phyloP scores from a whole-genome alignment of 2,113 vertebrate species.

The Acinonyx jubatus region DNA sequence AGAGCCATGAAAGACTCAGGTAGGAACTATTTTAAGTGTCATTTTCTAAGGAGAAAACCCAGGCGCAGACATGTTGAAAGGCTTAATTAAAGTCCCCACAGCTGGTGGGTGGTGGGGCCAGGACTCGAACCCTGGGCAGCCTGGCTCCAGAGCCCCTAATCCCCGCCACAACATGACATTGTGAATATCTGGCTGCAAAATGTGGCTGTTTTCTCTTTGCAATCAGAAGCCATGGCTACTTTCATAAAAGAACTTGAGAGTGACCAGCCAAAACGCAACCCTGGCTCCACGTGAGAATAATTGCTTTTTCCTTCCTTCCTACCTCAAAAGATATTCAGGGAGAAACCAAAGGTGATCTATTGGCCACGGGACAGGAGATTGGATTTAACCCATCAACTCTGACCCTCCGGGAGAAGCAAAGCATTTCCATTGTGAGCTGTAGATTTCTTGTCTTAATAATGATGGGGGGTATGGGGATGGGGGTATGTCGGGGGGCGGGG shows the following conservation, averaged over 20 bases:
- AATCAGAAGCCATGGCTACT: not conserved
- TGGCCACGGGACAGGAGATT: not conserved
- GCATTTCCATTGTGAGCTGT: not conserved
- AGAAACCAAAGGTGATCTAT: not conserved
- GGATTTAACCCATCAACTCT: not conserved
- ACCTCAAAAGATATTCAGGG: not conserved
- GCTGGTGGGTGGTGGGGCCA: not conserved
- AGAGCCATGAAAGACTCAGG: not conserved
- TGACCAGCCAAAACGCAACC: not conserved
- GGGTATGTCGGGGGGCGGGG: rapidly evolving
- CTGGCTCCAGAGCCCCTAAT: not conserved
- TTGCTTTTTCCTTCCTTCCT: not conserved
- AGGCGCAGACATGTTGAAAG: not conserved
- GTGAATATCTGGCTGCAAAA: not conserved
- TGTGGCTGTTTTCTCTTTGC: not conserved
- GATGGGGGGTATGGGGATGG: not conserved
- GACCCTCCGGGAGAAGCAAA: not conserved
- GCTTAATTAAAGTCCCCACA: too few relatives aligned
- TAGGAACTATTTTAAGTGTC: not conserved
- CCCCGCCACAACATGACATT: not conserved
- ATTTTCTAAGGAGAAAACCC: not conserved
- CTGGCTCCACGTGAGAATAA: not conserved
- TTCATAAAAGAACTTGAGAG: not conserved
- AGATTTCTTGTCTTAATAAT: constrained; percentile 25
- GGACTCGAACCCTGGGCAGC: not conserved